A percentile compares a stretch with the other conserved stretches of the same genome.
Conservation (phyloP, 2,797 vertebrate species). For the Bradypodion pumilum region DNA sequence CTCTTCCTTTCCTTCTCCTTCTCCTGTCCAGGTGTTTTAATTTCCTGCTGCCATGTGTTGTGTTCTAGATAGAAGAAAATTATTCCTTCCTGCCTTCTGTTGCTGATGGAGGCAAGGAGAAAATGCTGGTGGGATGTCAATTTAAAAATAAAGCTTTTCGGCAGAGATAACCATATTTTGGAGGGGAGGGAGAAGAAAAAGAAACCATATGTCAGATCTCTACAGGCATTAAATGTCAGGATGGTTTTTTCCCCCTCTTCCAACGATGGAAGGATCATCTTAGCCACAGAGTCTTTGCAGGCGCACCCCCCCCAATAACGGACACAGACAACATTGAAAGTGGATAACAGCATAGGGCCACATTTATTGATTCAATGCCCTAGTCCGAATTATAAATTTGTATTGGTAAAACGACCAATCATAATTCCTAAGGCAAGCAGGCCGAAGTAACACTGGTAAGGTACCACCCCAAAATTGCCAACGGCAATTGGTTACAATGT, state of each 20-base stretch:
- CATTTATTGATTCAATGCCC: no score
- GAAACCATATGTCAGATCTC: conserved; percentile 19
- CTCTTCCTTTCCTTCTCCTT: not conserved
- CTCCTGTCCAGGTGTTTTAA: not conserved
- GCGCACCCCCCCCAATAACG: no score
- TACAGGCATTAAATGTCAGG: not conserved
- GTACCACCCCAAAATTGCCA: no score
- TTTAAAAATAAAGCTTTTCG: conserved; percentile 13
- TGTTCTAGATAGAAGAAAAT: not conserved
- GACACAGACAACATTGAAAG: no score
- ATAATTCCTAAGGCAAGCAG: no score
- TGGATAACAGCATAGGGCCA: no score
- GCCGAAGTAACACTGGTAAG: no score
- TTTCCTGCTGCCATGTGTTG: not conserved
- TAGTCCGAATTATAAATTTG: no score
- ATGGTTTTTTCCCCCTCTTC: conserved; percentile 48
- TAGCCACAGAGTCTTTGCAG: not conserved
- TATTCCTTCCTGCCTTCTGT: not conserved
- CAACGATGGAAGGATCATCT: conserved; percentile 6
- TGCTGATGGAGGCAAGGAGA: not conserved
- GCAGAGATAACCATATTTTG: conserved; percentile 24
- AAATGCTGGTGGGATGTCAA: not conserved
- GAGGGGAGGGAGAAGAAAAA: not conserved
- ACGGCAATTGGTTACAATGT: no score
- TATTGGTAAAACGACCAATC: no score